Evolutionary conservation across 2,888 invertebrate genomes (phyloP), one percentile per base, ranked within the genome.

Genomic region (Apodemia duryi): DNA sequence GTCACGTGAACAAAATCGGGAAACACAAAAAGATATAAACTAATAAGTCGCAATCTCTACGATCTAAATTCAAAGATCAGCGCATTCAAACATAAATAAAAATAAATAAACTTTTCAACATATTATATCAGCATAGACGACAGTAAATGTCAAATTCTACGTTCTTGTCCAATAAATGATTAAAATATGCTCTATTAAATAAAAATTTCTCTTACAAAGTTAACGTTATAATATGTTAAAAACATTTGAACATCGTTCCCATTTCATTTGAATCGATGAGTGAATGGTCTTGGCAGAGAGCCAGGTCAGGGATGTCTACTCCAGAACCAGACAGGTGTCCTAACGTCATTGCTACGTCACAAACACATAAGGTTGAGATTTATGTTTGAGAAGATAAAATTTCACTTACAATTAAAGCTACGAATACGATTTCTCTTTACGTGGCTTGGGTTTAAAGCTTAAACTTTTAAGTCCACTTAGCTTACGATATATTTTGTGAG

Each of bases 231-330:
- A 32, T 46, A 61, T 65, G 65, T 38, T 61, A 51, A 65, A 67
- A 61, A 73, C 72, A 73, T 76, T 76, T 71, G 71, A 79, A 76
- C 75, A 67, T 69, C 77, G 88, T 83, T 80, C 86, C 75, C 82
- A 84, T 90, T 89, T 86, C 84, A 82, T 76, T 78, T 75, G 81
- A 84, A 84, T 77, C 77, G 79, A 78, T 85, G 83, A 84, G 83
- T 86, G 85, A 90, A 86, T 88, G 81, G 79, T 89, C 81, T 89
- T 91, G 91, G 91, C 80, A 65, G 70, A 63, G 69, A 70, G 91
- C 91, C 91, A 90, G 78, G 69, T 74, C 66, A 57, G 74, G 82
- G 83, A 85, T 86, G 91, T 91, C 91, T 91, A 90, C 91, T 88
- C 86, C 84, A 86, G 85, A 87, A 85, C 91, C 88, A 90, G 91